These are phyloP conservation scores for Cotesia congregata DNA, from an alignment of 2,888 invertebrate genomes.

Conservation along the genomic window DNA sequence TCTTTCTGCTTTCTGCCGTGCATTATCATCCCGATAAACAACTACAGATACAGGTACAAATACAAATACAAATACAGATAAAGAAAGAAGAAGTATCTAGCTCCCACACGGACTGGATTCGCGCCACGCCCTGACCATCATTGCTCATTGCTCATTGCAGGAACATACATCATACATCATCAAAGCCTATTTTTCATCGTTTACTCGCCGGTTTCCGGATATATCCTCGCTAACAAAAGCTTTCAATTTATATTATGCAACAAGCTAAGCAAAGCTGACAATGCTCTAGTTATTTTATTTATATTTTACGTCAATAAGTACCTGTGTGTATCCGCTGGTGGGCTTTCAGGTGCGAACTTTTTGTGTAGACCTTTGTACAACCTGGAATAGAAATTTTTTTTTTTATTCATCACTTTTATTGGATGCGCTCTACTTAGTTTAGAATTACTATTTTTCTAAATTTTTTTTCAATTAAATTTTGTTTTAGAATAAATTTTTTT, in stretches of 20 bases:
- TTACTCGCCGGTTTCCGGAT: background rate
- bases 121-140: background rate
- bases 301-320: conserved; percentile 60
- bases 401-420: no score
- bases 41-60: no score
- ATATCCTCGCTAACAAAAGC: no score
- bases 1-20: conserved; percentile 47
- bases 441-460: no score
- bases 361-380: conserved; percentile 97
- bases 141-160: background rate
- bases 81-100: background rate
- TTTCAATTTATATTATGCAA: background rate
- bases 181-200: conserved; percentile 6
- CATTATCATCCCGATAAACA: conserved; percentile 45
- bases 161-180: background rate
- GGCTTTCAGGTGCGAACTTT: conserved; percentile 97
- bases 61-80: background rate
- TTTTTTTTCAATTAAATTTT: no score
- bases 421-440: no score
- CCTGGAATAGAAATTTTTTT: conserved; percentile 75
- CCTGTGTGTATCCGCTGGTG: conserved; percentile 98
- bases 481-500: no score
- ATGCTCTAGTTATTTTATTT: background rate
- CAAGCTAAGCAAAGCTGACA: background rate
- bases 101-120: background rate